Percentiles rank a stretch among this genome's conserved stretches.
phyloP scores from a whole-genome alignment of 1,140 invertebrate species.

The Dreissena polymorpha region DNA sequence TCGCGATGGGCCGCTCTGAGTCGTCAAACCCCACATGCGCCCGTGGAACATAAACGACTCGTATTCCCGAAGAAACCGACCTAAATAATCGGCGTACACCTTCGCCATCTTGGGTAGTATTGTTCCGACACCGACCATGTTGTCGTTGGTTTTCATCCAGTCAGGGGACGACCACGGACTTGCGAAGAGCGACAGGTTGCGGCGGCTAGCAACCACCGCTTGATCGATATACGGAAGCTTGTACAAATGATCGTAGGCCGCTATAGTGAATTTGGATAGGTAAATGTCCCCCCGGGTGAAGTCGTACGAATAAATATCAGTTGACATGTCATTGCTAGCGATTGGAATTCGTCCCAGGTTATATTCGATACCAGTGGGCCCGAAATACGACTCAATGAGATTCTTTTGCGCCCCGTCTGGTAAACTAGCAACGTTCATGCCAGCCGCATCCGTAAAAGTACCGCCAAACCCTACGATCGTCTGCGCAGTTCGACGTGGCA shows the following conservation, averaged over 20 bases:
- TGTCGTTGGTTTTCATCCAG: slow-evolving; percentile 95
- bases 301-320: slow-evolving; percentile 86
- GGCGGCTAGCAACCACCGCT: slow-evolving; percentile 78
- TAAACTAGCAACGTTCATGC: slow-evolving; percentile 87
- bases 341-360: slow-evolving; percentile 80
- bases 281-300: slow-evolving; percentile 83
- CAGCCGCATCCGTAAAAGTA: slow-evolving; percentile 91
- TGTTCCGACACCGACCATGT: slow-evolving; percentile 80
- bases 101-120: slow-evolving; percentile 84
- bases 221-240: slow-evolving; percentile 86
- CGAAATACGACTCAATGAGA: slow-evolving; percentile 83
- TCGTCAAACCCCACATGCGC: slow-evolving; percentile 84
- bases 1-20: slow-evolving; percentile 83
- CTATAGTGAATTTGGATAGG: slow-evolving; percentile 85
- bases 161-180: slow-evolving; percentile 91
- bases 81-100: slow-evolving; percentile 89
- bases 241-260: slow-evolving; percentile 83
- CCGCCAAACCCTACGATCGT: slow-evolving; percentile 89
- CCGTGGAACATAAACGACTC: slow-evolving; percentile 79
- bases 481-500: slow-evolving; percentile 70
- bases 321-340: slow-evolving; percentile 86
- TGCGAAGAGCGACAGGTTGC: slow-evolving; percentile 83
- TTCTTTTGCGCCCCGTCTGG: slow-evolving; percentile 81
- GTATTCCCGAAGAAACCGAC: slow-evolving; percentile 86
- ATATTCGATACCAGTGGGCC: slow-evolving; percentile 84